These are phyloP conservation scores for Motacilla tschutschensis DNA, from an alignment of 2,113 vertebrate species.

Conservation along the genomic window DNA sequence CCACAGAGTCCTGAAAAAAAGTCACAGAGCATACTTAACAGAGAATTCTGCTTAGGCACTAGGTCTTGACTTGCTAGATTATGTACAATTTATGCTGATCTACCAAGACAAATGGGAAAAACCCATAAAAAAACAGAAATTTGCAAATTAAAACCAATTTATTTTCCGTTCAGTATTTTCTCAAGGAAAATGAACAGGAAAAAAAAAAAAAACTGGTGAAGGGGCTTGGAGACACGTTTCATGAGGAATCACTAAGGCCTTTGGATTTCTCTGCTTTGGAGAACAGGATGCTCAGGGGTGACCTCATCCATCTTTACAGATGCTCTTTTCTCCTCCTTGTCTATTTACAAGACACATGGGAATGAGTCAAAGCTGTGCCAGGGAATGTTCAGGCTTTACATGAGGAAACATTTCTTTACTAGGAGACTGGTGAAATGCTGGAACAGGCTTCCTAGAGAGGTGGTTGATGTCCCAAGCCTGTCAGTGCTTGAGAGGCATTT, in stretches of 20 bases:
- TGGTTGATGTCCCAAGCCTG: not conserved
- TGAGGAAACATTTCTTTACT: not conserved
- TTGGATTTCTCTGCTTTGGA: not conserved
- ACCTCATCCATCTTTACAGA: not conserved
- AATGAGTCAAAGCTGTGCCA: not conserved
- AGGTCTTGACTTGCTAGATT: not conserved
- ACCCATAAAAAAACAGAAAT: not conserved
- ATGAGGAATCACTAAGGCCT: not conserved
- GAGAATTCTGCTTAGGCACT: not conserved
- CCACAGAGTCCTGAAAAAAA: not conserved
- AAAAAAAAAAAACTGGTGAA: not conserved
- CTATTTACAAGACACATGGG: accelerated
- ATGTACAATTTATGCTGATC: not conserved
- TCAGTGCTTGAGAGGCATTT: not conserved
- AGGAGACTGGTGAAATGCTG: not conserved
- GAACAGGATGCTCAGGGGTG: not conserved
- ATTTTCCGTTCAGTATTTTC: not conserved
- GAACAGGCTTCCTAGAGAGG: not conserved
- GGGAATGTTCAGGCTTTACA: not conserved
- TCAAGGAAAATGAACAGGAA: not conserved
- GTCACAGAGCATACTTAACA: not conserved
- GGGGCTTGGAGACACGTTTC: accelerated
- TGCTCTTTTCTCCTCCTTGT: not conserved
- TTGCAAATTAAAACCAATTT: accelerated
- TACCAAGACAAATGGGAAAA: not conserved